Base-by-base conservation (phyloP, 1,140 invertebrate genomes). In the Danaus plexippus region DNA sequence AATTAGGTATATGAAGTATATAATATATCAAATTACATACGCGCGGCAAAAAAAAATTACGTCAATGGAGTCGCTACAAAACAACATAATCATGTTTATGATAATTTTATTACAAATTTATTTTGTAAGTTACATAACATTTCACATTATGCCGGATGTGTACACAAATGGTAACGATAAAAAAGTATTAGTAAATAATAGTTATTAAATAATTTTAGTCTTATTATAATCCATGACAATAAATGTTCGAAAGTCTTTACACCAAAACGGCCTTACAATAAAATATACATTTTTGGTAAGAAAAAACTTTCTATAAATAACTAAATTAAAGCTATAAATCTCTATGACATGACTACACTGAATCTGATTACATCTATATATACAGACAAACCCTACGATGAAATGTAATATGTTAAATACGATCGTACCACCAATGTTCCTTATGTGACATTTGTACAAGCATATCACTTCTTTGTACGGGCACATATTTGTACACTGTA, bases 221-320 rank as follows among this genome's bases (percentile, higher is more conserved):
- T 71, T 75, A 64, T 63, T 47, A 61, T 76, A 79, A 74, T 69
- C 75, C 79, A 78, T 67, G 67, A 82, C 76, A 85, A 76, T 80
- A 77, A 80, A 73, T 77, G 75, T 67, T 45, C 47, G 74, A 82
- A 84, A 82, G 75, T 71, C 69, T 75, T 74, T 73, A 70, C 75
- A 85, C 80, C 79, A 83, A 85, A 80, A 80, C 67, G 53, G 74
- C 70, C 71, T 76, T 74, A 73, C 63, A 75, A 61, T 68, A 69
- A 70, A 80, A 80, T 80, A 80, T 76, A 84, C 77, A 86, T 79
- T 80, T 86, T 86, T 84, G 81, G 81, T 86, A 83, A 75, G 76
- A 73, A 73, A 75, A 85, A 77, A 77, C 78, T 61, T 59, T 59
- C 63, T 67, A 73, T 73, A 71, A 67, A 71, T 68, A 70, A 57